phyloP scores from a whole-genome alignment of 2,888 invertebrate species.

The Ptychoptera albimana region DNA sequence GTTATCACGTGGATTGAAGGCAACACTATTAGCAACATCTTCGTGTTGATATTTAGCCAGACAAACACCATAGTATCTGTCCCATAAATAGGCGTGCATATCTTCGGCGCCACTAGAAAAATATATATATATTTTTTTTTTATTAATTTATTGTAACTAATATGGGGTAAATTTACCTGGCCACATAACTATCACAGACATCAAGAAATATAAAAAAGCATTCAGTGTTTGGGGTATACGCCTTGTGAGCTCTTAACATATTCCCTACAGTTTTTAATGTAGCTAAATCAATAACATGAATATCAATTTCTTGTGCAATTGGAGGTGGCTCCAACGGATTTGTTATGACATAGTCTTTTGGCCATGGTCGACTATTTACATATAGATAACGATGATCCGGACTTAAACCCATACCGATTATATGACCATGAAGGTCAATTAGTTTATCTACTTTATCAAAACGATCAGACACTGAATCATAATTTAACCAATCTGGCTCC shows the following conservation, averaged over 20 bases:
- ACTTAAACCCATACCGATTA: constrained; percentile 73
- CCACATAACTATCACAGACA: constrained; percentile 66
- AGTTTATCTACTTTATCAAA: constrained; percentile 63
- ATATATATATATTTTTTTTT: neutral
- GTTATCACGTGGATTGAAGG: constrained; percentile 65
- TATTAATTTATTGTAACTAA: neutral
- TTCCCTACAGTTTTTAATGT: constrained; percentile 60
- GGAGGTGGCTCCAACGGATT: constrained; percentile 68
- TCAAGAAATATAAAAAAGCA: constrained; percentile 78
- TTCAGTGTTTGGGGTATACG: constrained; percentile 69
- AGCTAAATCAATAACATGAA: constrained; percentile 69
- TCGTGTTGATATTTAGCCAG: constrained; percentile 57
- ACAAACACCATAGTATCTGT: constrained; percentile 65
- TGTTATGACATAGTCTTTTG: constrained; percentile 52
- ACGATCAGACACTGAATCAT: constrained; percentile 46
- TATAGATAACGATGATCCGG: constrained; percentile 70
- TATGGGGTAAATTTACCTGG: constrained; percentile 40
- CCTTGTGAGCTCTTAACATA: constrained; percentile 62
- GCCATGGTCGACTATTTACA: constrained; percentile 74
- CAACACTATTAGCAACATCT: constrained; percentile 73
- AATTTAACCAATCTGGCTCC: constrained; percentile 52
- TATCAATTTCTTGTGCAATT: constrained; percentile 73
- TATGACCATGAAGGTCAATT: constrained; percentile 71
- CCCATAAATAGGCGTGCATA: constrained; percentile 70
- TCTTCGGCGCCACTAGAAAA: constrained; percentile 61